Percentiles rank a stretch among this genome's conserved stretches.
phyloP scores from a whole-genome alignment of 1,140 invertebrate genomes.

The Planococcus citri region DNA sequence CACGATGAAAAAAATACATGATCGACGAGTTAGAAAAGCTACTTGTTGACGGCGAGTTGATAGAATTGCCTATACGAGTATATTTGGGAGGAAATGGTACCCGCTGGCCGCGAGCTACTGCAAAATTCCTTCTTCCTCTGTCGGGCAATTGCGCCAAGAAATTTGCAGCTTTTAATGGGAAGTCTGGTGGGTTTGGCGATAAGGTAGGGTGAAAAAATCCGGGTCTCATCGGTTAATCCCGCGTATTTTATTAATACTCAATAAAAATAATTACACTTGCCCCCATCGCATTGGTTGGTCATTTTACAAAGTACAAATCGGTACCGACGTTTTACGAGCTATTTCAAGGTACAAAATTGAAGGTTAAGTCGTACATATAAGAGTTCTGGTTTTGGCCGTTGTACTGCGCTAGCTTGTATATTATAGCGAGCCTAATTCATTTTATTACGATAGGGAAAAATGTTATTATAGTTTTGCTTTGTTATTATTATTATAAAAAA shows the following conservation, averaged over 20 bases:
- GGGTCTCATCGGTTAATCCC: too few species aligned
- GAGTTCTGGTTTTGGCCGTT: slow-evolving; percentile 17
- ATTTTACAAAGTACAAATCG: slow-evolving; percentile 17
- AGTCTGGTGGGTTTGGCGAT: too few species aligned
- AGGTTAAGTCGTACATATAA: slow-evolving; percentile 15
- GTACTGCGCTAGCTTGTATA: slow-evolving; percentile 11
- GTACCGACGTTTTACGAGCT: slow-evolving; percentile 14
- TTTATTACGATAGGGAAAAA: slow-evolving; percentile 20
- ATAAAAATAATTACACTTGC: background rate
- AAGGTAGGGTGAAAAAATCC: too few species aligned
- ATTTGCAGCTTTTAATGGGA: too few species aligned
- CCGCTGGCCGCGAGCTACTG: too few species aligned
- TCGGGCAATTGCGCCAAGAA: too few species aligned
- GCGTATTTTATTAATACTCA: background rate
- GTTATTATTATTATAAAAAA: slow-evolving; percentile 21
- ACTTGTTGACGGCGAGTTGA: too few species aligned
- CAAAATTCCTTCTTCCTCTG: too few species aligned
- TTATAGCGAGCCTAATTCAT: slow-evolving; percentile 18
- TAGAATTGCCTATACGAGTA: too few species aligned
- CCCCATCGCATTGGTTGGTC: background rate
- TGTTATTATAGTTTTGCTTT: slow-evolving; percentile 20
- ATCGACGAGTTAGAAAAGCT: too few species aligned
- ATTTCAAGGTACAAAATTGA: slow-evolving; percentile 18
- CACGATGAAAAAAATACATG: too few species aligned
- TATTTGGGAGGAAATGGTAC: too few species aligned